phyloP scores from a whole-genome alignment of 2,888 invertebrate genomes.

The Drosophila phalerata region DNA sequence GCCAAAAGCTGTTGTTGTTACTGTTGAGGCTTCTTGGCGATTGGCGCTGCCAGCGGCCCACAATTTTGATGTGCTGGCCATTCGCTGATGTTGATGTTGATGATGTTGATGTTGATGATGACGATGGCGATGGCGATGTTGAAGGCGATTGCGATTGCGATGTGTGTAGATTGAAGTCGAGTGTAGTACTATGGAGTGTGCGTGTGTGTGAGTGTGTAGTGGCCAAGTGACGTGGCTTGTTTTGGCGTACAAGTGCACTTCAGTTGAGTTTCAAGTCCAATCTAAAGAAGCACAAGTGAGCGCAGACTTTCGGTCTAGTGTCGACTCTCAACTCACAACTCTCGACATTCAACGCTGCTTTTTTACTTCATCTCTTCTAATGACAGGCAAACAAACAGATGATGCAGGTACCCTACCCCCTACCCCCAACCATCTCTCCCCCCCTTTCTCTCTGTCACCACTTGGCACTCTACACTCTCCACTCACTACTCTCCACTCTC shows the following conservation, averaged over 20 bases:
- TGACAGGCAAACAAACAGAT: constrained; percentile 80
- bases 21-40: constrained; percentile 52
- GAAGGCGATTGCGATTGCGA: constrained; percentile 23
- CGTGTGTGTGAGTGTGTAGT: constrained; percentile 56
- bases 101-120: constrained; percentile 28
- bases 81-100: constrained; percentile 44
- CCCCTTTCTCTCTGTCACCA: constrained; percentile 10
- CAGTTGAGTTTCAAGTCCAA: constrained; percentile 79
- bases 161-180: constrained; percentile 48
- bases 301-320: constrained; percentile 80
- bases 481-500: background rate
- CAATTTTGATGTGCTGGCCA: constrained; percentile 63
- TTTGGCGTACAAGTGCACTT: constrained; percentile 81
- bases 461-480: constrained; percentile 5
- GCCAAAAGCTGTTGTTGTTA: constrained; percentile 52
- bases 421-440: constrained; percentile 11
- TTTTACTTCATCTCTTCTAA: constrained; percentile 61
- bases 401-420: constrained; percentile 52
- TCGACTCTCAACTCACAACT: constrained; percentile 61
- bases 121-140: constrained; percentile 23
- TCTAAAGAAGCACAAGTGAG: constrained; percentile 80
- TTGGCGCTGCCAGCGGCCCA: constrained; percentile 54
- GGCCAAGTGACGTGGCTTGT: constrained; percentile 79
- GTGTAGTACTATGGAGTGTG: constrained; percentile 48
- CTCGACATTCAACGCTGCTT: constrained; percentile 68